Conservation (phyloP, 2,797 vertebrate genomes). For the Paguma larvata region DNA sequence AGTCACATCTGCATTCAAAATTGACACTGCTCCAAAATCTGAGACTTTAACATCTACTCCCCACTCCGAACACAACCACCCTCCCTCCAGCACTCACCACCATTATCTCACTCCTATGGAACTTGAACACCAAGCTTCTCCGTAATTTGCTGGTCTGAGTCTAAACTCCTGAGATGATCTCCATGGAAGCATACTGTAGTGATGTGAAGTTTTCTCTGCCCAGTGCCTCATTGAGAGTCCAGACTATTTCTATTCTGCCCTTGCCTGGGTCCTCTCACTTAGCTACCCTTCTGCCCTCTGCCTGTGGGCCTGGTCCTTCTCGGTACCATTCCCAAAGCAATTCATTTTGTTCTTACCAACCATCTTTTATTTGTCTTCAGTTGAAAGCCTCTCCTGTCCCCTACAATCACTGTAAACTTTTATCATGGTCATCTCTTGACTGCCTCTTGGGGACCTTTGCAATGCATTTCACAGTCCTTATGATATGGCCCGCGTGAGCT, state of each 20-base stretch:
- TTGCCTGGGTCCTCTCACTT: not conserved
- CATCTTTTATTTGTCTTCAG: not conserved
- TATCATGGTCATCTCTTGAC: not conserved
- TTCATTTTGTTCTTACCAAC: not conserved
- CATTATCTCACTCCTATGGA: not conserved
- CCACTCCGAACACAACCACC: not conserved
- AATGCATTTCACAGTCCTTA: not conserved
- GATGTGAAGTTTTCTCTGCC: not conserved
- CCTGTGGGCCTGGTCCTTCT: not conserved
- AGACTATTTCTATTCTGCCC: not conserved
- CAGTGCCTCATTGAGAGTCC: not conserved
- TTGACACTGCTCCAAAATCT: not conserved
- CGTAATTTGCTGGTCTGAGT: not conserved
- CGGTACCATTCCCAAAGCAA: not conserved
- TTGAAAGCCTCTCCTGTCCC: not conserved
- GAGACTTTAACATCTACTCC: not conserved
- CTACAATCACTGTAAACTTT: not conserved
- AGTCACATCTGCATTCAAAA: not conserved
- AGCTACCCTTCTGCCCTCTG: not conserved
- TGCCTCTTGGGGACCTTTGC: not conserved
- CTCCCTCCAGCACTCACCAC: rapidly evolving
- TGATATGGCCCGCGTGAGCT: not conserved
- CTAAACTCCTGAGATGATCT: not conserved
- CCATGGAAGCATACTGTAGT: not conserved
- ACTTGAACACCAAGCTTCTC: not conserved